Evolutionary conservation across 2,797 vertebrate species (phyloP).

Genomic region (Phalloptychus januarius): DNA sequence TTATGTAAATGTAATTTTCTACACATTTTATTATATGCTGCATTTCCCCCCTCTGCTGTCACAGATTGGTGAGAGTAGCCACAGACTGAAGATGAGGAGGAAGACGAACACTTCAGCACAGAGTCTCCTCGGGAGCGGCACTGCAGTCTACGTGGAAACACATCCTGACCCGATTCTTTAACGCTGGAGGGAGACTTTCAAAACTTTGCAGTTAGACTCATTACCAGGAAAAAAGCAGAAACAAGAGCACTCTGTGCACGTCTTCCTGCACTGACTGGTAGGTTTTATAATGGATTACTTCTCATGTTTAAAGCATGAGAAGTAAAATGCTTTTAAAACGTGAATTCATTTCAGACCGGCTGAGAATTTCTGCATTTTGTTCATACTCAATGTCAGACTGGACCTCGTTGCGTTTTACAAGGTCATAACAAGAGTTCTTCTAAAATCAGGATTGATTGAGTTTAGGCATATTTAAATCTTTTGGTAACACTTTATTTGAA

Average conservation of each 20-base stretch:
- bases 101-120: background rate
- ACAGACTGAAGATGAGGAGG: background rate
- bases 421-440: background rate
- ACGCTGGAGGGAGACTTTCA: background rate
- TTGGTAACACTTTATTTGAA: too few species aligned
- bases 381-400: too few species aligned
- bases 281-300: background rate
- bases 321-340: background rate
- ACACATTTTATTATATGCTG: background rate
- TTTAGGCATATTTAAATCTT: too few species aligned
- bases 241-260: background rate
- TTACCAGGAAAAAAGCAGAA: background rate
- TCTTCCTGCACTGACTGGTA: background rate
- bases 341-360: background rate
- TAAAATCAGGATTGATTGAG: background rate
- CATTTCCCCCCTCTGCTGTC: background rate
- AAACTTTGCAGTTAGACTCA: background rate
- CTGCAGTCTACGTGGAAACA: background rate
- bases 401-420: background rate
- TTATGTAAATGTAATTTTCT: background rate
- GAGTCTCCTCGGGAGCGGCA: background rate
- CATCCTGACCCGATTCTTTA: background rate
- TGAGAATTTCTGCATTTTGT: background rate
- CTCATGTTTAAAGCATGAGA: background rate
- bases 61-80: background rate